Evolutionary conservation across 1,140 invertebrate species (phyloP), one percentile per base, ranked within the genome.

Genomic region (Dolichoris vasculosae): DNA sequence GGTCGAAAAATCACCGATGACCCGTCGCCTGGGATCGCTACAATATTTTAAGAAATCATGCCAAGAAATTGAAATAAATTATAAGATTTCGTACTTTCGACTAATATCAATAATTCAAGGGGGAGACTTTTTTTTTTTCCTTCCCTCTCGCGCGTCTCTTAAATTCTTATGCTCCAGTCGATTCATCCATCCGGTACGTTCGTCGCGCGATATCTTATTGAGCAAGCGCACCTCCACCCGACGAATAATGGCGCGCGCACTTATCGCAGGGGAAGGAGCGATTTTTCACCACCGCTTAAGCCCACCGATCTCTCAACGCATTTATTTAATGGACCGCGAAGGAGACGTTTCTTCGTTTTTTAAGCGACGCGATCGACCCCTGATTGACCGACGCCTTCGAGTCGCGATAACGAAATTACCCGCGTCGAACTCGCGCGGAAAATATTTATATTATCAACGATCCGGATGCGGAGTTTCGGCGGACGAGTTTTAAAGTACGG

Each of bases 321-420:
- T 89, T 89, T 89, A 88, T 89, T 89, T 88, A 89, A 85, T 87
- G 84, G 89, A 86, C 48, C 83, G 81, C 82, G 80, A 84, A 43
- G 69, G 55, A 75, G n/a, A 59, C 55, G 23, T 26, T 20, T 26
- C 55, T 55, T 15, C 20, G 9, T 9, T 17, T 55, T 55, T 55
- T 55, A 2, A 17, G 51, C 15, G 55, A 26, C 23, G 3, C 23
- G 26, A 20, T 59, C 23, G 55, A 55, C 13, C 67, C 32, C 32
- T 69, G 38, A 69, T 69, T 69, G 63, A 67, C 30, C 63, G 17
- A 15, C 63, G 11, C 15, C 67, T 69, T 69, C 17, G 4, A 3
- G 23, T 59, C 26, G 55, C 7, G 55, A 59, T 59, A 59, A 20
- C 55, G 26, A n/a, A 26, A 73, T 73, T 73, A 73, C 43, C n/a